phyloP scores from a whole-genome alignment of 2,113 vertebrate species.

The Bucco capensis region DNA sequence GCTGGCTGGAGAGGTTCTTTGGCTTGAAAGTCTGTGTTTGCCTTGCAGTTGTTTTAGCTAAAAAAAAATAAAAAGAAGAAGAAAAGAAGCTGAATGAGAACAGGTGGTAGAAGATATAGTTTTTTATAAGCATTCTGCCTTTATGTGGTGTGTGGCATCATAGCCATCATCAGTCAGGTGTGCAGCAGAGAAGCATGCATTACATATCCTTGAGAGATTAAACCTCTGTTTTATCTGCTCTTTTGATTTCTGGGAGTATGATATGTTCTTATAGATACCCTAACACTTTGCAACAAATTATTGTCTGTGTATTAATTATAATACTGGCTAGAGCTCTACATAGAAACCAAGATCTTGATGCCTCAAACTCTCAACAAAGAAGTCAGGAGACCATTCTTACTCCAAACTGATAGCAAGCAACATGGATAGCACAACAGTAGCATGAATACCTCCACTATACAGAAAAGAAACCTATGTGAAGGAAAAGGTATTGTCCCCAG shows the following conservation, averaged over 20 bases:
- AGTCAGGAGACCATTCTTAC: neutral
- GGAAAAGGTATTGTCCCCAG: neutral
- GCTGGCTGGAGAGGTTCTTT: neutral
- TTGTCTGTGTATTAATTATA: neutral
- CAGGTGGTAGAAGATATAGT: neutral
- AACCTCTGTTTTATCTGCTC: neutral
- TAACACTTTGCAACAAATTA: neutral
- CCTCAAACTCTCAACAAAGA: neutral
- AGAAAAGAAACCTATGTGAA: neutral
- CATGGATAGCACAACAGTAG: neutral
- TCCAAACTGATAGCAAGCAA: neutral
- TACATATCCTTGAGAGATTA: neutral
- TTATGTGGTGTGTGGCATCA: neutral
- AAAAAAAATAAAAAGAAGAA: conserved; percentile 5
- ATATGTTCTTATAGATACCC: neutral
- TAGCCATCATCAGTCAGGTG: neutral
- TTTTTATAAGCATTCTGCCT: neutral
- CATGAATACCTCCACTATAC: neutral
- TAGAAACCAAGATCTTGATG: neutral
- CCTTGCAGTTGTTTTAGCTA: neutral
- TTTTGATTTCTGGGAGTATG: neutral
- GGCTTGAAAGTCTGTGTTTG: neutral
- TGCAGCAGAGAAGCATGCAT: neutral
- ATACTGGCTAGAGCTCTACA: neutral
- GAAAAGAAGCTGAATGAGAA: neutral